Evolutionary conservation across 2,888 invertebrate species (phyloP), one percentile per base, ranked within the genome.

Genomic region (Ochropacha duplaris): DNA sequence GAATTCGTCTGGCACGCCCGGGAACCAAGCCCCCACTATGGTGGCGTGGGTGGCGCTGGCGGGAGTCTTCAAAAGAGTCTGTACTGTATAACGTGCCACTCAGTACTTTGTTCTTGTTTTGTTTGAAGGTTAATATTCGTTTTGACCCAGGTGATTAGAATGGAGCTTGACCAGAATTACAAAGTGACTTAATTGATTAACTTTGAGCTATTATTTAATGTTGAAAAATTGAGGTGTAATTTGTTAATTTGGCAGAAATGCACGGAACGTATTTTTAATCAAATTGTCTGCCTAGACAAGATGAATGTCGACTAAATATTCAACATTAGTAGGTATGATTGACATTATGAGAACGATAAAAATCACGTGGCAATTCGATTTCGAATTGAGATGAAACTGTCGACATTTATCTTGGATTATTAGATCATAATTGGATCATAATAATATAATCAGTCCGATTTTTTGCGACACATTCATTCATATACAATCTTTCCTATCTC

Each of bases 81-180:
- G 78, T 81, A 85, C 82, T 78, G 78, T 81, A 85, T 79, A 87
- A 86, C 83, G 84, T 84, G 83, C 84, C 83, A 82, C 81, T 87
- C 84, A 79, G 82, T 84, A 85, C 88, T 90, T 90, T 88, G 88
- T 88, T 90, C 89, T 89, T 89, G 87, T 91, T 90, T 88, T 85
- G 86, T 91, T 91, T 92, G 90, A 92, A 92, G 90, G 92, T 92
- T 92, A 92, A 90, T 87, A 85, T 86, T 83, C 79, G 79, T 84
- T 86, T 82, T 83, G 83, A 86, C 84, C 83, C 80, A 80, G 74
- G 79, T 79, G 74, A 79, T 76, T 73, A 67, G 68, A 66, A 71
- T 70, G 62, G 65, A 61, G 19, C 19, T 52, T 34, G 19, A 12
- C 31, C 39, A 22, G 16, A 44, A 55, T 49, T 49, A 11, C 11